phyloP scores from a whole-genome alignment of 1,140 invertebrate species.

The Listronotus oregonensis region DNA sequence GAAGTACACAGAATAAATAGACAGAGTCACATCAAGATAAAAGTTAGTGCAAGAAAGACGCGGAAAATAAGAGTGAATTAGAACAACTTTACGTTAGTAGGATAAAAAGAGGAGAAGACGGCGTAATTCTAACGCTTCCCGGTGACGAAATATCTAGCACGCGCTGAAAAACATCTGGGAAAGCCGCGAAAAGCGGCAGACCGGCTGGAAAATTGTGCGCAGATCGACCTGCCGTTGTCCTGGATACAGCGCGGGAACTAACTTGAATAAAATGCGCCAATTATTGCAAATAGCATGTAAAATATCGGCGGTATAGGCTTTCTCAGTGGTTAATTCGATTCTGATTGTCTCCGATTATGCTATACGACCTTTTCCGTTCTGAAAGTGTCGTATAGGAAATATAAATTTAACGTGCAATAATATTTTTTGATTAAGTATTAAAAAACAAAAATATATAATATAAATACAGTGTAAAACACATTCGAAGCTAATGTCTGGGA shows the following conservation, averaged over 20 bases:
- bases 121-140: not conserved
- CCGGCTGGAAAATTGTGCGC: not conserved
- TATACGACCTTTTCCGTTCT: too few species aligned
- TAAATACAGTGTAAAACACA: too few species aligned
- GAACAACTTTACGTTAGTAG: not conserved
- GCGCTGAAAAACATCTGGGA: slow-evolving; percentile 11
- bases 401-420: too few species aligned
- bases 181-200: slow-evolving; percentile 1
- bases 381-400: too few species aligned
- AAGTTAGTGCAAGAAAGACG: not conserved
- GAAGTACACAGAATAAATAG: too few species aligned
- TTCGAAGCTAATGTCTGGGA: too few species aligned
- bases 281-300: not conserved
- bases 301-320: not conserved
- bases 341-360: too few species aligned
- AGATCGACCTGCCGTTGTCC: slow-evolving; percentile 11
- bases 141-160: slow-evolving; percentile 6
- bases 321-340: too few species aligned
- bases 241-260: slow-evolving; percentile 7
- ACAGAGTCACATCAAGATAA: too few species aligned
- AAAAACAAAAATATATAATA: too few species aligned
- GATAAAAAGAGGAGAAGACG: not conserved
- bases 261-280: slow-evolving; percentile 5
- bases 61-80: not conserved
- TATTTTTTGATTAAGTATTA: too few species aligned